phyloP scores from a whole-genome alignment of 2,113 vertebrate species.

The Promerops cafer region DNA sequence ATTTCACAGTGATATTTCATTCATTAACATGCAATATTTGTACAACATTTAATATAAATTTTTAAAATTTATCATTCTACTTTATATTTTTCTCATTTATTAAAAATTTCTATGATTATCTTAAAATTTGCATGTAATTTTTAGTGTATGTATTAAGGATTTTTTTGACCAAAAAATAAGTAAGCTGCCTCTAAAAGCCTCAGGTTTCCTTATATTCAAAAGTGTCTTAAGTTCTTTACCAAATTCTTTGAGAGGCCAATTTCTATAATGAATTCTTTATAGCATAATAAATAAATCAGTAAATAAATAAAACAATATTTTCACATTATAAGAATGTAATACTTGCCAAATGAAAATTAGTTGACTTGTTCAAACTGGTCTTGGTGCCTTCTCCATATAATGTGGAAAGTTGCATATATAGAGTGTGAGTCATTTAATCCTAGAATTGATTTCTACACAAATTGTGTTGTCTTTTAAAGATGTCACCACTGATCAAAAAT shows the following conservation, averaged over 20 bases:
- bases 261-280: not conserved
- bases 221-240: not conserved
- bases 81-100: not conserved
- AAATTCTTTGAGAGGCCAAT: not conserved
- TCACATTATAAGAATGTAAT: not conserved
- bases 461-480: not conserved
- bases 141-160: fast-evolving
- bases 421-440: not conserved
- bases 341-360: not conserved
- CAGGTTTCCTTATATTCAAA: not conserved
- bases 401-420: fast-evolving
- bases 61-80: not conserved
- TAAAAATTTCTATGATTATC: not conserved
- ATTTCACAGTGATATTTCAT: not conserved
- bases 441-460: not conserved
- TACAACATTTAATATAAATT: not conserved
- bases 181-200: not conserved
- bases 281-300: not conserved
- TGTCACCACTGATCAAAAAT: not conserved
- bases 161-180: not conserved
- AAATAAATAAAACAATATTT: not conserved
- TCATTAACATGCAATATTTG: not conserved
- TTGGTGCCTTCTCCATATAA: not conserved
- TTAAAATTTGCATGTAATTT: not conserved
- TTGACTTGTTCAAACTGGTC: not conserved